phyloP scores from a whole-genome alignment of 2,113 vertebrate genomes.

The Trematocara variabile region DNA sequence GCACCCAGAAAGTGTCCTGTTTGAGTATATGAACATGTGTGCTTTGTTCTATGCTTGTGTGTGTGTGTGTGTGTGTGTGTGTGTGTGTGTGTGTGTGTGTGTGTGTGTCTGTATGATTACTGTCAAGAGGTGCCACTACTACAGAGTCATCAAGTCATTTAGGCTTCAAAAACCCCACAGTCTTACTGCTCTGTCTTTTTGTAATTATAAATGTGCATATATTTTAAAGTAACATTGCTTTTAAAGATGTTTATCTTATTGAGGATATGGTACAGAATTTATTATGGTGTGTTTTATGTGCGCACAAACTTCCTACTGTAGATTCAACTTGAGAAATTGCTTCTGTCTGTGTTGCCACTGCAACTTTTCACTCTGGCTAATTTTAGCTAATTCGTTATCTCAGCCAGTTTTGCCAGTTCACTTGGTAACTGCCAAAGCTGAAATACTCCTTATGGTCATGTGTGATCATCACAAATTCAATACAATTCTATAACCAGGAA shows the following conservation, averaged over 20 bases:
- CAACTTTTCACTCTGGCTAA: slow-evolving; percentile 15
- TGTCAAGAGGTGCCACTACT: slow-evolving; percentile 63
- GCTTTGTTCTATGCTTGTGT: too few relatives aligned
- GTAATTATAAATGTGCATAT: slow-evolving; percentile 58
- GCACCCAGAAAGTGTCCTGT: too few relatives aligned
- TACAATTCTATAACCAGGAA: neutral
- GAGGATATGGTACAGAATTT: slow-evolving; percentile 68
- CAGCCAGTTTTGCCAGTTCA: neutral
- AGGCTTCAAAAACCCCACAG: slow-evolving; percentile 30
- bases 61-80: neutral
- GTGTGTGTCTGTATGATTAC: neutral
- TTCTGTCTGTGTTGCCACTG: slow-evolving; percentile 28
- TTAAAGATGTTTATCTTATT: slow-evolving; percentile 37
- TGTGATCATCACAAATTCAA: neutral
- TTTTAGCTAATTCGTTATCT: slow-evolving; percentile 1
- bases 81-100: neutral
- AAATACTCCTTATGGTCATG: neutral
- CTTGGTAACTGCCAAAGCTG: neutral
- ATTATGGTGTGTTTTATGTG: slow-evolving; percentile 54
- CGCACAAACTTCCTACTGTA: slow-evolving; percentile 26
- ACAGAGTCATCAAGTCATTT: slow-evolving; percentile 30
- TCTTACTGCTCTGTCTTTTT: slow-evolving; percentile 41
- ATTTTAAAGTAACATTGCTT: slow-evolving; percentile 49
- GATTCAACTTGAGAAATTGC: slow-evolving; percentile 14
- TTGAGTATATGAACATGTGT: too few relatives aligned